phyloP scores from a whole-genome alignment of 2,888 invertebrate species.

The Hirtodrosophila confusa region DNA sequence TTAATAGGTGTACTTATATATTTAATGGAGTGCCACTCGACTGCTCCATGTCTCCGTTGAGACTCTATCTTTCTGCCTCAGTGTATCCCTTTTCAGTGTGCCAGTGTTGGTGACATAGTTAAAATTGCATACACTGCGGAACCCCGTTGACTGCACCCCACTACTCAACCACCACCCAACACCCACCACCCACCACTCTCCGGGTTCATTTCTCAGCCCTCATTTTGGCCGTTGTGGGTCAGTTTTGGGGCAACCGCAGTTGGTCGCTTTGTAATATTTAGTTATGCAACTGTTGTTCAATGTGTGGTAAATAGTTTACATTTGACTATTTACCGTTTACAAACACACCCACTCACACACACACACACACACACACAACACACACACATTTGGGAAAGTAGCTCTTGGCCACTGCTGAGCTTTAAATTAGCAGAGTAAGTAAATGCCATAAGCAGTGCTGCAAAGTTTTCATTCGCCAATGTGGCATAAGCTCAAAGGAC shows the following conservation, averaged over 20 bases:
- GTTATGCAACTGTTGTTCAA: slow-evolving; percentile 67
- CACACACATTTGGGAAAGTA: slow-evolving; percentile 34
- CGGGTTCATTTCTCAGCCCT: background rate
- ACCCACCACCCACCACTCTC: too few species aligned
- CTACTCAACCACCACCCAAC: too few species aligned
- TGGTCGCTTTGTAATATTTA: slow-evolving; percentile 50
- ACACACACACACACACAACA: slow-evolving; percentile 2
- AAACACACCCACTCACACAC: slow-evolving; percentile 7
- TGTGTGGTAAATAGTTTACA: slow-evolving; percentile 67
- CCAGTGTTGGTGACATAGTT: slow-evolving; percentile 54
- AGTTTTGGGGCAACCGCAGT: slow-evolving; percentile 38
- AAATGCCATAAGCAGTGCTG: slow-evolving; percentile 42
- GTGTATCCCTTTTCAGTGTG: slow-evolving; percentile 5
- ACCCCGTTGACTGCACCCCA: background rate
- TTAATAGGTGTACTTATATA: slow-evolving; percentile 80
- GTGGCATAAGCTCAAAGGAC: slow-evolving; percentile 27
- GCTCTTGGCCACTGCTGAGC: slow-evolving; percentile 40
- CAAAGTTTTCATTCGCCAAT: slow-evolving; percentile 38
- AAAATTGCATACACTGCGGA: slow-evolving; percentile 54
- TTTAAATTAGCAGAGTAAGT: slow-evolving; percentile 64
- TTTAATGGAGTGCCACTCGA: slow-evolving; percentile 79
- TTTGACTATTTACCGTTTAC: slow-evolving; percentile 71
- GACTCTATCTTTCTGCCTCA: slow-evolving; percentile 26
- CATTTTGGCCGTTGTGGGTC: slow-evolving; percentile 14
- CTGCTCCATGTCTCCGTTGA: slow-evolving; percentile 39